Evolutionary conservation across 2,888 invertebrate species (phyloP).

Genomic region (Pterostichus niger): DNA sequence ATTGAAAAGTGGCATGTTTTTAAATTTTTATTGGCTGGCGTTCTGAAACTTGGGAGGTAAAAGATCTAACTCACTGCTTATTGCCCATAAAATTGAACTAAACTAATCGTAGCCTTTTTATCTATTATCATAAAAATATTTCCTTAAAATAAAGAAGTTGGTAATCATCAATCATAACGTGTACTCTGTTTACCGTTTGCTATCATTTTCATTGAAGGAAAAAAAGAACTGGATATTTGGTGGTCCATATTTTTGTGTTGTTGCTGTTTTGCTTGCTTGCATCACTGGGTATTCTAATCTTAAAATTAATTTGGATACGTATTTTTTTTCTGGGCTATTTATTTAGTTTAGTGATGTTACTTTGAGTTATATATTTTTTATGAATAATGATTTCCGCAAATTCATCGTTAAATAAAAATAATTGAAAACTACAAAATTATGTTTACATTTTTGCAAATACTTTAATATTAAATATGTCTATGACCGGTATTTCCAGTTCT

Average conservation of each 20-base stretch:
- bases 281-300: slow-evolving; percentile 18
- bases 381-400: not conserved
- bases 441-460: not conserved
- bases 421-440: not conserved
- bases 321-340: not conserved
- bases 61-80: slow-evolving; percentile 38
- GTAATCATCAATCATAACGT: slow-evolving; percentile 18
- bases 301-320: not conserved
- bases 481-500: slow-evolving; percentile 16
- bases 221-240: slow-evolving; percentile 1
- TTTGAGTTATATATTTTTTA: not conserved
- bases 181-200: not conserved
- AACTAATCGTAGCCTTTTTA: not conserved
- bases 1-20: slow-evolving; percentile 32
- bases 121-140: slow-evolving; percentile 18
- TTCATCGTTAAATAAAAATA: not conserved
- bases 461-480: not conserved
- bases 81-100: slow-evolving; percentile 20
- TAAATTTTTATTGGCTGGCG: slow-evolving; percentile 20
- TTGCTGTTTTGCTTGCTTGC: slow-evolving; percentile 53
- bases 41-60: slow-evolving; percentile 39
- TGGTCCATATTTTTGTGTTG: slow-evolving; percentile 34
- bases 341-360: not conserved
- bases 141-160: slow-evolving; percentile 56
- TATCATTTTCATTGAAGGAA: not conserved